phyloP scores from a whole-genome alignment of 2,113 vertebrate species.

The Paradoxurus hermaphroditus region DNA sequence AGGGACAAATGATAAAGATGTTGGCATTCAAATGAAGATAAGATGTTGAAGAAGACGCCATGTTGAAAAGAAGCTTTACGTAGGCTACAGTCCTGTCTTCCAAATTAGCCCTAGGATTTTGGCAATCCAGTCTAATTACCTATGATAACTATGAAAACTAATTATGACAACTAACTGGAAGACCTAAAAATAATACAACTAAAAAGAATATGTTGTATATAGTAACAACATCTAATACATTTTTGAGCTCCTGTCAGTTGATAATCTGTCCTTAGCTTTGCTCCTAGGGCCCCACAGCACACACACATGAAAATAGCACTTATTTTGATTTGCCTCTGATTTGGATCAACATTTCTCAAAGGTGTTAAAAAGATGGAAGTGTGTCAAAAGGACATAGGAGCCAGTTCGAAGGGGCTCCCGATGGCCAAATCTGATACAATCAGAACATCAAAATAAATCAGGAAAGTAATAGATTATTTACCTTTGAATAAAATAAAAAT shows the following conservation, averaged over 20 bases:
- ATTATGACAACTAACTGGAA: constrained; percentile 30
- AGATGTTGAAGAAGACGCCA: neutral
- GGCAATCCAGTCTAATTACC: constrained; percentile 22
- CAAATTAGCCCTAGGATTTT: neutral
- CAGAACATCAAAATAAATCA: neutral
- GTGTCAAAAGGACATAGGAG: neutral
- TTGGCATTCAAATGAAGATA: neutral
- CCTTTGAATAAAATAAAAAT: neutral
- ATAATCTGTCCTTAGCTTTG: constrained; percentile 4
- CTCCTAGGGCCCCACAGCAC: neutral
- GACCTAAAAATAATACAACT: constrained; percentile 5
- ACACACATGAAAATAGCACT: neutral
- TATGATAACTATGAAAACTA: constrained; percentile 43
- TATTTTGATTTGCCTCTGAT: constrained; percentile 12
- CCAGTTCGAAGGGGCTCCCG: neutral
- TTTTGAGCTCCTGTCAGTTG: neutral
- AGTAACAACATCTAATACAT: neutral
- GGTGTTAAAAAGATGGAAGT: neutral
- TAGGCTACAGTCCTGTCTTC: neutral
- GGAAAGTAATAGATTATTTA: neutral
- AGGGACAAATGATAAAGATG: neutral
- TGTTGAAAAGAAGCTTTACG: neutral
- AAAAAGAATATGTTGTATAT: neutral
- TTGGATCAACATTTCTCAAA: neutral
- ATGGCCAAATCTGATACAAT: neutral